These are phyloP conservation scores for Lepidochrysops patricia DNA, from an alignment of 2,888 invertebrate species.

Conservation along the genomic window DNA sequence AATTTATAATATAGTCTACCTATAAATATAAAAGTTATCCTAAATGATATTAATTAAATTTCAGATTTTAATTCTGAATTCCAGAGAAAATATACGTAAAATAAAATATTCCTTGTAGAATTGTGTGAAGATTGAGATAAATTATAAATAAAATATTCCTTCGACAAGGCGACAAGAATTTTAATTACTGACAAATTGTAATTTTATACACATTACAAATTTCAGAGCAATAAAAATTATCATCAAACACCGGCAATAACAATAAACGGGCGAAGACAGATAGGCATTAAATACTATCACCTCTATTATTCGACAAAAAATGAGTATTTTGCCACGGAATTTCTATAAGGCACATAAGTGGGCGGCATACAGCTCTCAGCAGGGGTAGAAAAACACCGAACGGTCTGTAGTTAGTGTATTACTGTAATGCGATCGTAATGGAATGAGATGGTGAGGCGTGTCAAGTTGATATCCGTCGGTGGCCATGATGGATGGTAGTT, in stretches of 20 bases:
- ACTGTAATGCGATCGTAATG: slow-evolving; percentile 43
- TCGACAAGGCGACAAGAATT: not conserved
- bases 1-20: no score
- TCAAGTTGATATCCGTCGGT: slow-evolving; percentile 67
- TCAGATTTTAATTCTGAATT: no score
- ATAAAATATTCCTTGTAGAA: not conserved
- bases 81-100: no score
- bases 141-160: not conserved
- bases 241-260: slow-evolving; percentile 10
- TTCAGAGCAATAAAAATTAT: slow-evolving; percentile 7
- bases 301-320: not conserved
- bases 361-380: no score
- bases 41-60: no score
- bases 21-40: no score
- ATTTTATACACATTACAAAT: not conserved
- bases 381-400: slow-evolving; percentile 21
- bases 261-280: not conserved
- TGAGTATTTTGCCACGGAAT: no score
- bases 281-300: not conserved
- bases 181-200: slow-evolving; percentile 2
- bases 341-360: no score
- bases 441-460: slow-evolving; percentile 56
- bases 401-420: slow-evolving; percentile 25
- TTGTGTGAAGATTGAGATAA: not conserved
- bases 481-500: slow-evolving; percentile 56